Evolutionary conservation across 2,113 vertebrate genomes (phyloP), one percentile per base, ranked within the genome.

Genomic region (Irena cyanogastra): DNA sequence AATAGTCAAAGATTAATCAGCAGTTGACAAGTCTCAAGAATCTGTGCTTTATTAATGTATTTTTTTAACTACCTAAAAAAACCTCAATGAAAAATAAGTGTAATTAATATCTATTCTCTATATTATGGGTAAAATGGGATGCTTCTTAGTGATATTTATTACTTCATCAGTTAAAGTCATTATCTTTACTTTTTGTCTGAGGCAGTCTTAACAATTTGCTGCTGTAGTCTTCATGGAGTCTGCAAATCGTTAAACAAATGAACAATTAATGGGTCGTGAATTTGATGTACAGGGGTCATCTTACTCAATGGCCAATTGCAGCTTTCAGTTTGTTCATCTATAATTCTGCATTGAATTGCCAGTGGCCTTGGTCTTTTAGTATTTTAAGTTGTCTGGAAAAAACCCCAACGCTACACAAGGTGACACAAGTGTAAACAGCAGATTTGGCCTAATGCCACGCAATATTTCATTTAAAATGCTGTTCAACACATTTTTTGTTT

Each of bases 381-480:
- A 60, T 15, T 64, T 6, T 17, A 65, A 83, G 10, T 15, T 64
- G 41, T n/a, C 37, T 72, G 33, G 54, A 30, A 87, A 54, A 42
- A 39, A 2, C 0, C 7, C 11, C 31, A 47, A 0, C 0, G 2
- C 21, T 75, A 39, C 35, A 21, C 39, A 56, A 27, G 53, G 50
- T 7, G n/a, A 47, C 45, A 84, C 30, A 47, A 82, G 24, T 76
- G 49, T 30, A 61, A 85, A 74, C 21, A 91, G 71, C 49, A 87
- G 10, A 33, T 78, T 45, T 66, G 37, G 31, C 81, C 63, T 56
- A 83, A 56, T 90, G 31, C 61, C 57, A 33, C 35, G 23, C 49
- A 53, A 0, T 57, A 77, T 90, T 93, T 69, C 33, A 15, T 78
- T 85, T 92, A 9, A 84, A 92, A 77, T 90, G 33, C 47, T 16